Percentiles rank a stretch among this genome's conserved stretches.
Evolutionary conservation across 23 tunicate species (phyloP).

Genomic region (Oikopleura dioica): DNA sequence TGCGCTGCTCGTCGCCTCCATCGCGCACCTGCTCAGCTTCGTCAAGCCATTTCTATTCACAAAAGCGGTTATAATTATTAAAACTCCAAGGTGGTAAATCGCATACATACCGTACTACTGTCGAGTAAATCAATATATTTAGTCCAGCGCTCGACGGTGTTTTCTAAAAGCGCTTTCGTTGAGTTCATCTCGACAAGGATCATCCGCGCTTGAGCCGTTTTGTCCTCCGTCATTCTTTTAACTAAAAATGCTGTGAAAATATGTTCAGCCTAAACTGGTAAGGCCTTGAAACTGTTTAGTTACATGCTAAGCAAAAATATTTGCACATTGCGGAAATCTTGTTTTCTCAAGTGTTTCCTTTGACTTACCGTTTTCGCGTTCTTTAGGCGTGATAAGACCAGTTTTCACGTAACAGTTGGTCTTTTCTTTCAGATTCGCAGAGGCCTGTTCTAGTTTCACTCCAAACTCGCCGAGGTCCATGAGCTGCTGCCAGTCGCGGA

Average conservation of each 20-base stretch:
- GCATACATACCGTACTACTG: neutral
- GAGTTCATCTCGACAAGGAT: conserved; percentile 4
- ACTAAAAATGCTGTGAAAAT: no score
- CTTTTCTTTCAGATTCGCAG: neutral
- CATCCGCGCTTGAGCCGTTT: neutral
- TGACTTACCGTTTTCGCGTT: conserved; percentile 5
- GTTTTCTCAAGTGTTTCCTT: no score
- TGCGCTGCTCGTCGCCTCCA: neutral
- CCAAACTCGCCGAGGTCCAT: conserved; percentile 10
- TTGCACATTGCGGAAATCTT: no score
- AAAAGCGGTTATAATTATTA: neutral
- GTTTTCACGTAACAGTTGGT: neutral
- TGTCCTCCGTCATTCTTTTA: conserved; percentile 5
- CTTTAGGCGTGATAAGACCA: neutral
- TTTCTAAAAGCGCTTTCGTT: neutral
- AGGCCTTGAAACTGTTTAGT: no score
- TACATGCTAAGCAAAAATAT: no score
- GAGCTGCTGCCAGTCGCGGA: neutral
- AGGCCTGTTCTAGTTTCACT: neutral
- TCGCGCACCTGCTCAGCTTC: neutral
- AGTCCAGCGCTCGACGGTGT: neutral
- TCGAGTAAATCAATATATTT: neutral
- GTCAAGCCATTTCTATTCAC: neutral
- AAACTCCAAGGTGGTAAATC: neutral
- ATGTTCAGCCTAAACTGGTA: no score